phyloP scores from a whole-genome alignment of 2,113 vertebrate species.

The Notiomystis cincta region DNA sequence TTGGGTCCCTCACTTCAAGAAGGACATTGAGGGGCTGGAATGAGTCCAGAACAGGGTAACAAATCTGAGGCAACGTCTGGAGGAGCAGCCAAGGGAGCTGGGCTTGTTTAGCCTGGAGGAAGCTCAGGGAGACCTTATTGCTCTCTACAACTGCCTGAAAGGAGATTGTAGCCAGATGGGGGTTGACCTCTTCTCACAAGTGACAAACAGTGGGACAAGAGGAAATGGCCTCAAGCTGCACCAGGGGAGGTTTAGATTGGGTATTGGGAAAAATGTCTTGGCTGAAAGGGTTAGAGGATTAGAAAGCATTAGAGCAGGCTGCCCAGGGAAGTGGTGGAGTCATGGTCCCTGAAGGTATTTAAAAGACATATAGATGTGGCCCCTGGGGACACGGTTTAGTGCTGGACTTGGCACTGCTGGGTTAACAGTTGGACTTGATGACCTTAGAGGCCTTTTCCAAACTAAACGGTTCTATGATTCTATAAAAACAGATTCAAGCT shows the following conservation, averaged over 20 bases:
- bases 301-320: neutral
- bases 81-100: neutral
- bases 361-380: neutral
- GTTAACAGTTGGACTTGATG: neutral
- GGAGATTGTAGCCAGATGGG: neutral
- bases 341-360: neutral
- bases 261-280: neutral
- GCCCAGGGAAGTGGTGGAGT: neutral
- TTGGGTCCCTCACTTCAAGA: neutral
- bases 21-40: neutral
- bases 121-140: fast-evolving
- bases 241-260: neutral
- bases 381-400: neutral
- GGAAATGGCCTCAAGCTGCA: neutral
- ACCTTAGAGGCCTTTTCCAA: neutral
- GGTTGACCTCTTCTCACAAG: fast-evolving
- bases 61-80: neutral
- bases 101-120: neutral
- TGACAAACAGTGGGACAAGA: neutral
- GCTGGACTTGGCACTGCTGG: neutral
- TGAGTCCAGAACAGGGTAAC: neutral
- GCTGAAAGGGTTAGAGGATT: neutral
- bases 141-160: neutral
- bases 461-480: neutral
- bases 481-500: neutral